These are phyloP conservation scores for Philhelius pedissequus DNA, from an alignment of 2,888 invertebrate species.

Conservation along the genomic window DNA sequence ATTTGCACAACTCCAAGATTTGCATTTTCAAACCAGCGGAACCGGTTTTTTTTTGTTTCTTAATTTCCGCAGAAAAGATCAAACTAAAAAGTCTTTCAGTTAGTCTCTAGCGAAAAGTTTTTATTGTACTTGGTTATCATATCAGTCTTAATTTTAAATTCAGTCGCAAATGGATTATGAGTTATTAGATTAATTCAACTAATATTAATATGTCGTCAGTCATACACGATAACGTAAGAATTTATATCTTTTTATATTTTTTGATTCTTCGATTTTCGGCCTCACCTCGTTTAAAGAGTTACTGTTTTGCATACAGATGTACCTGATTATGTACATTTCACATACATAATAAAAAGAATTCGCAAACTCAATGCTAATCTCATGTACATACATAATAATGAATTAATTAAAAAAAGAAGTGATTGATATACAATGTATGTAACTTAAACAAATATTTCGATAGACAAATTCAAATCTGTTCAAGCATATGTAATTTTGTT, in stretches of 20 bases:
- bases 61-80: not conserved
- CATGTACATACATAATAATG: too few relatives aligned
- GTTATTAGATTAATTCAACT: not conserved
- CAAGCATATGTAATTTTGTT: too few relatives aligned
- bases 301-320: not conserved
- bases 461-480: too few relatives aligned
- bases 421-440: too few relatives aligned
- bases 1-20: not conserved
- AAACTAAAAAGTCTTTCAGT: not conserved
- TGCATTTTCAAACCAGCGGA: not conserved
- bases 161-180: not conserved
- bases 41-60: not conserved
- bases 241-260: not conserved
- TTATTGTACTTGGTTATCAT: not conserved
- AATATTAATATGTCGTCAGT: not conserved
- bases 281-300: not conserved
- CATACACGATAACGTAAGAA: not conserved
- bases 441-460: too few relatives aligned
- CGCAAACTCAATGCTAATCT: too few relatives aligned
- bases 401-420: too few relatives aligned
- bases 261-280: not conserved
- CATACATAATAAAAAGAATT: too few relatives aligned
- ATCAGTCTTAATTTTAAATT: not conserved
- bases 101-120: not conserved
- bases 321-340: too few relatives aligned